These are phyloP conservation scores for Danaus plexippus DNA, from an alignment of 1,140 invertebrate species.

Conservation along the genomic window DNA sequence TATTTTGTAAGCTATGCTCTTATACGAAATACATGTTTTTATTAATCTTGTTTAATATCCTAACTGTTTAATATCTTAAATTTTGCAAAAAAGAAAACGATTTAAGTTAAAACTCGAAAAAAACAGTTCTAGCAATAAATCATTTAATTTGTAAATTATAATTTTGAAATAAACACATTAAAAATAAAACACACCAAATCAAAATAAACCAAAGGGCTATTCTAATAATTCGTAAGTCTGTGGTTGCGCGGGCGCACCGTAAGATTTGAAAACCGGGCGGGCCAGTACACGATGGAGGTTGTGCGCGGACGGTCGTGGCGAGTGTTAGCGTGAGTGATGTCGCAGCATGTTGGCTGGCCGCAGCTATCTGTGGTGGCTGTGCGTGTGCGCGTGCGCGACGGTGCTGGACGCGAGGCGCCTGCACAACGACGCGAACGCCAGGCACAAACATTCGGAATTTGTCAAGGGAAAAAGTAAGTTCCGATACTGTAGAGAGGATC, in stretches of 20 bases:
- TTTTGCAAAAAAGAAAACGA: no score
- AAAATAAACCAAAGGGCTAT: neutral
- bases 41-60: no score
- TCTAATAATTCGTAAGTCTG: slow-evolving; percentile 31
- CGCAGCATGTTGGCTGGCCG: slow-evolving; percentile 61
- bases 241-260: slow-evolving; percentile 46
- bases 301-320: slow-evolving; percentile 50
- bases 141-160: no score
- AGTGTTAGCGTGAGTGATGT: slow-evolving; percentile 57
- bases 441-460: slow-evolving; percentile 63
- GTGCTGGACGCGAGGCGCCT: slow-evolving; percentile 37
- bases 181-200: no score
- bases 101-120: no score
- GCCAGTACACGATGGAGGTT: slow-evolving; percentile 61
- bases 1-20: no score
- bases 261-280: slow-evolving; percentile 43
- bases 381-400: slow-evolving; percentile 25
- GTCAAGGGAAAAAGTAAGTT: slow-evolving; percentile 69
- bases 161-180: no score
- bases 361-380: slow-evolving; percentile 53
- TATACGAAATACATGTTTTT: no score
- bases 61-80: no score
- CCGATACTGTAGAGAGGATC: no score
- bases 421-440: slow-evolving; percentile 34
- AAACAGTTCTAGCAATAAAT: no score